Base-by-base conservation (phyloP, 2,797 vertebrate genomes). In the Alectoris magna region DNA sequence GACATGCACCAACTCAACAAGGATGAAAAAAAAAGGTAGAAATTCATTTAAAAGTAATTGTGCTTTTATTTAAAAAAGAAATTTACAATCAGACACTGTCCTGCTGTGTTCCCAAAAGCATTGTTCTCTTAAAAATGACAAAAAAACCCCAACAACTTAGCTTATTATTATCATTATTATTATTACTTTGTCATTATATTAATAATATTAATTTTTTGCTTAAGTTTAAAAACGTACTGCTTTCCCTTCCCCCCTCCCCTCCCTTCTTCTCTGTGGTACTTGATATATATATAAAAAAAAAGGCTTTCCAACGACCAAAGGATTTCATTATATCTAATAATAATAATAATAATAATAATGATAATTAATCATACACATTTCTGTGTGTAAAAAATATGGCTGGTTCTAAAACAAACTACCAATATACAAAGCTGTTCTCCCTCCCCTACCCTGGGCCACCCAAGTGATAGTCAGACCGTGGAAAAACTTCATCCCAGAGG, bases 161-260 rank as follows among this genome's bases (percentile, higher is more conserved):
- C 95, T 97, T 97, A 95, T 96, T 95, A 96, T 95, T 44, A 95
- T 95, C 7, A 95, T 95, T 74, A 97, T 97, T 64, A 89, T 93
- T 94, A 95, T 95, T 88, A 83, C 59, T 95, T 94, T 81, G 79
- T 96, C 93, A 95, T 97, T 97, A 98, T 98, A 98, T 98, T 98
- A 98, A 97, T 98, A 97, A 97, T 96, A 98, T 97, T 97, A 98
- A 97, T 97, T 97, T 81, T 94, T 92, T 89, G 79, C 78, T 97
- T 96, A 87, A 87, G 63, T 87, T 97, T 72, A 72, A 95, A 96
- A 97, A 59, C 66, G 91, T 84, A 83, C 95, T 84, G 92, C 77
- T 97, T 95, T 93, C 93, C 55, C 80, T 23, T 83, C 64, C 72
- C 58, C 43, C 6, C 48, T 39, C 72, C 48, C 49, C 14, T 15